Evolutionary conservation across 1,140 invertebrate genomes (phyloP).

Genomic region (Philopotamus ludificatus): DNA sequence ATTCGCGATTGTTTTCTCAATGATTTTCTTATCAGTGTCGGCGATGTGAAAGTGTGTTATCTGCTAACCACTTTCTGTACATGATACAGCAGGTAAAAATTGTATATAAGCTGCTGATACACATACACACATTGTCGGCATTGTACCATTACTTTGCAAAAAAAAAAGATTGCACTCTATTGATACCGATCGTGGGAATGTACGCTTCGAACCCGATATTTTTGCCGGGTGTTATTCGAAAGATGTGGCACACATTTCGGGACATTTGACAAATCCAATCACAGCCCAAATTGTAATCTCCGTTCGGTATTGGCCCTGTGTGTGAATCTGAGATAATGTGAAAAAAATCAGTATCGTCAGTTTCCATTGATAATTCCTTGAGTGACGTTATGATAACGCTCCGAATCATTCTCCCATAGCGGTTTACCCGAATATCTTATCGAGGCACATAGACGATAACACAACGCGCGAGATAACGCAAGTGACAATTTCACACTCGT

Average conservation of each 20-base stretch:
- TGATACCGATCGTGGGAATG: background rate
- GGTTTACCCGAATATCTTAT: background rate
- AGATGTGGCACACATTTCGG: background rate
- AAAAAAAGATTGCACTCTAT: background rate
- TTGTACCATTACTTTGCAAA: background rate
- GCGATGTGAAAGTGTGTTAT: background rate
- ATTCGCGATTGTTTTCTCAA: too few relatives aligned
- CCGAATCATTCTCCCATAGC: background rate
- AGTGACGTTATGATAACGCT: background rate
- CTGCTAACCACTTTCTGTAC: too few relatives aligned
- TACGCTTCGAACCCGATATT: background rate
- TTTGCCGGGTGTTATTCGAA: background rate
- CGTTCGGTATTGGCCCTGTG: too few relatives aligned
- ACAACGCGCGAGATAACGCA: background rate
- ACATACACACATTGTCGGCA: background rate
- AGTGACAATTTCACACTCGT: too few relatives aligned
- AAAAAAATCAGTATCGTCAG: background rate
- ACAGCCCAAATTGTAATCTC: background rate
- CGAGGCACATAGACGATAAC: background rate
- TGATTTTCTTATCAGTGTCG: background rate
- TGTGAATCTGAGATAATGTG: too few relatives aligned
- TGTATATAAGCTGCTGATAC: too few relatives aligned
- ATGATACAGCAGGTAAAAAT: too few relatives aligned
- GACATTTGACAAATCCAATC: background rate
- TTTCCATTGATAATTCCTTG: background rate